Base-by-base conservation (phyloP, 2,113 vertebrate species). In the Platysteira castanea region DNA sequence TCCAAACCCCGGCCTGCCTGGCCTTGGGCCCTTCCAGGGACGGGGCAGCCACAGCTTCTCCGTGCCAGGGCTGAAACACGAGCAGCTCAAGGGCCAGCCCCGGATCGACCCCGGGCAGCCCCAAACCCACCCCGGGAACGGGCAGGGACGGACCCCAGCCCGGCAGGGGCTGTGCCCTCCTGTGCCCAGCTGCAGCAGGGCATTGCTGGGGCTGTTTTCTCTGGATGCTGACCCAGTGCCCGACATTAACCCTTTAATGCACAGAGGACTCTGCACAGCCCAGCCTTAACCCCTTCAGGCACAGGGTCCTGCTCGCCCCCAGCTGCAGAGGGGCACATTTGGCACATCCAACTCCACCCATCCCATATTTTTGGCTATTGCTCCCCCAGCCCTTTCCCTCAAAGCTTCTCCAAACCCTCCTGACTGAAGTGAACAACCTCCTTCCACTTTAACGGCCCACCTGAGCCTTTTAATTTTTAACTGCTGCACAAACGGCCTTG, bases 351-450 rank as follows among this genome's bases (percentile, higher is more conserved):
- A 5, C 41, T 14, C 69, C 50, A 2, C 2, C 6, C 5, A 21
- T 1, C 28, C 2, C 31, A 0, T 0, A 11, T 1, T 13, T 1
- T 0, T 0, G 15, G 24, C 30, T 9, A 2, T 2, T 0, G 1
- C 54, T 46, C 28, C 73, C 80, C 13, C 28, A 41, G 44, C 31
- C 41, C 87, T 2, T 20, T 26, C 39, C 57, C 47, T 49, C n/a
- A 5, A 28, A 46, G 13, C 6, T 10, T 7, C 53, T 28, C 60
- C 31, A 2, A 9, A 30, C n/a, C 47, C 69, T 20, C 57, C 65
- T 5, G 60, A 16, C 22, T 7, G 21, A 61, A 57, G 7, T 17
- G 6, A 65, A 54, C 46, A 63, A 5, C 71, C 85, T 65, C 57
- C 87, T 81, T 15, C 84, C 30, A 2, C 77, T 84, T 76, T 77